phyloP scores from a whole-genome alignment of 2,113 vertebrate genomes.

The Mesocricetus auratus region DNA sequence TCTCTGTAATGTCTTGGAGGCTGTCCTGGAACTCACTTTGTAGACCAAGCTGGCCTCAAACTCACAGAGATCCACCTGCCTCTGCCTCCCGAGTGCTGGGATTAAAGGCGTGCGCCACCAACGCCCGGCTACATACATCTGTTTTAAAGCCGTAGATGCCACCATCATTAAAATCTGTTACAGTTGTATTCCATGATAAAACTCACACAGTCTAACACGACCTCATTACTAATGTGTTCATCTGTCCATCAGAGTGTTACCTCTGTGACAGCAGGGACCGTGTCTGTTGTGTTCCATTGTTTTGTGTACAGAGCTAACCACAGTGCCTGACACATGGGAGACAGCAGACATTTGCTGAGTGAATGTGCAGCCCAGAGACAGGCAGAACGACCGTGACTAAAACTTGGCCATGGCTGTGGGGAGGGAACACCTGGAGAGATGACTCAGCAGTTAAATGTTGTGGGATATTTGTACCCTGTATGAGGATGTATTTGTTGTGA shows the following conservation, averaged over 20 bases:
- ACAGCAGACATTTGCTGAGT: background rate
- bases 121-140: background rate
- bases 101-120: too few relatives aligned
- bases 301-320: background rate
- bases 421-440: background rate
- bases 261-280: background rate
- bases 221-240: conserved; percentile 4
- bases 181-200: background rate
- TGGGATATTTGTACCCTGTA: background rate
- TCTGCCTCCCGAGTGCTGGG: too few relatives aligned
- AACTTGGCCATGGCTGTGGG: background rate
- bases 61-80: too few relatives aligned
- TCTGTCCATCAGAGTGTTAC: conserved; percentile 2
- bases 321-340: background rate
- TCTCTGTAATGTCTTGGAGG: too few relatives aligned
- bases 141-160: background rate
- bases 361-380: background rate
- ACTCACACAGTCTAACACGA: background rate
- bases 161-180: conserved; percentile 2
- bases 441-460: background rate
- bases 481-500: background rate
- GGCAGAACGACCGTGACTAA: background rate
- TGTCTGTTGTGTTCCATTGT: background rate
- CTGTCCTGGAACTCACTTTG: too few relatives aligned
- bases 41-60: too few relatives aligned